Conservation (phyloP, 2,888 invertebrate species). For the Caenorhabditis wallacei region DNA sequence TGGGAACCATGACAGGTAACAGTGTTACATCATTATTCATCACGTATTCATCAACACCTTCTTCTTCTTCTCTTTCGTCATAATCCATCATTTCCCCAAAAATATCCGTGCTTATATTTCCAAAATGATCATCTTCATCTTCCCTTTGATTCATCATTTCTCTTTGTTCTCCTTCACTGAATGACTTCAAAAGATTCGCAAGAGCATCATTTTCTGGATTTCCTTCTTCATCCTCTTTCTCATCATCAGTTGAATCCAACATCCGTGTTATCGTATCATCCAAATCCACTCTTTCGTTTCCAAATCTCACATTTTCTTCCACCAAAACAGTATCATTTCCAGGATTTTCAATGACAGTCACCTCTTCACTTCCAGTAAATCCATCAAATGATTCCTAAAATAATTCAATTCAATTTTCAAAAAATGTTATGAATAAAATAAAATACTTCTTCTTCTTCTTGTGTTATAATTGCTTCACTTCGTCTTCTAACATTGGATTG, state of each 20-base stretch:
- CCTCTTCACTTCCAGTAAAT: slow-evolving; percentile 16
- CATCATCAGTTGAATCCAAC: slow-evolving; percentile 41
- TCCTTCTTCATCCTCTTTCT: background rate
- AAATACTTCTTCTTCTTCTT: too few species aligned
- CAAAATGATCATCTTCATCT: slow-evolving; percentile 6
- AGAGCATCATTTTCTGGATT: slow-evolving; percentile 37
- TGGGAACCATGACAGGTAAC: slow-evolving; percentile 30
- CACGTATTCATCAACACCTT: slow-evolving; percentile 2
- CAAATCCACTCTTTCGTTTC: slow-evolving; percentile 11
- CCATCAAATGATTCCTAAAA: slow-evolving; percentile 41
- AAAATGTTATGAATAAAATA: slow-evolving; percentile 6
- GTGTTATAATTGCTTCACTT: slow-evolving; percentile 27
- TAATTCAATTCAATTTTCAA: background rate
- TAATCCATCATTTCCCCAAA: slow-evolving; percentile 8
- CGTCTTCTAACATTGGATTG: slow-evolving; percentile 10
- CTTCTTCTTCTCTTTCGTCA: background rate
- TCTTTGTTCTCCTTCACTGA: background rate
- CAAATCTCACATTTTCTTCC: background rate
- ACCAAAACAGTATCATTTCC: slow-evolving; percentile 14
- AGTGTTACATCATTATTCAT: background rate
- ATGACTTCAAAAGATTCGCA: slow-evolving; percentile 47
- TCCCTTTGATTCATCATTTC: background rate
- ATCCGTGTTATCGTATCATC: slow-evolving; percentile 44
- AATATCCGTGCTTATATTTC: slow-evolving; percentile 35
- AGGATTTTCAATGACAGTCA: slow-evolving; percentile 42